phyloP scores from a whole-genome alignment of 2,113 vertebrate genomes.

The Athene cunicularia region DNA sequence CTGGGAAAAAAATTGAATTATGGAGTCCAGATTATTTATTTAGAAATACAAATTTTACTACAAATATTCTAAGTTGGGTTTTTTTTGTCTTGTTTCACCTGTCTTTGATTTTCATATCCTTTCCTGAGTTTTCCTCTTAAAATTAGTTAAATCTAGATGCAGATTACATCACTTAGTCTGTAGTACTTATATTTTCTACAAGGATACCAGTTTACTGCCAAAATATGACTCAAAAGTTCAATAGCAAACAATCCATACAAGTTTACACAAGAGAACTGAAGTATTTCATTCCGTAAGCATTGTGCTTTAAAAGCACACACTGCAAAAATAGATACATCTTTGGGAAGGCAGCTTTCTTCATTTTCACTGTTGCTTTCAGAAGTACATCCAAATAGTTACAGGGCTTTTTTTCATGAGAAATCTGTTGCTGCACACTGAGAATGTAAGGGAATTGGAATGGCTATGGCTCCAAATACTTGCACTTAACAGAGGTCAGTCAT shows the following conservation, averaged over 20 bases:
- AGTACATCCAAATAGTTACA: constrained; percentile 19
- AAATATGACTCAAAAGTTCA: constrained; percentile 67
- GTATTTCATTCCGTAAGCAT: constrained; percentile 54
- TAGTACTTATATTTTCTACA: constrained; percentile 48
- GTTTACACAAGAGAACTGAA: constrained; percentile 64
- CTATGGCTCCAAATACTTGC: background rate
- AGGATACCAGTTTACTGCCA: constrained; percentile 46
- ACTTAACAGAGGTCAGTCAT: background rate
- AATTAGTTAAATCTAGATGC: background rate
- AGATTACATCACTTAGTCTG: constrained; percentile 51
- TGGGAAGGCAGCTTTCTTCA: constrained; percentile 1
- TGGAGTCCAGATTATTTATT: constrained; percentile 2
- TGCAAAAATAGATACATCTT: constrained; percentile 38
- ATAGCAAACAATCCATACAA: constrained; percentile 65
- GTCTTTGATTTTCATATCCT: background rate
- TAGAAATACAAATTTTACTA: background rate
- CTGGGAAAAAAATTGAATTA: background rate
- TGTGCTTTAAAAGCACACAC: constrained; percentile 40
- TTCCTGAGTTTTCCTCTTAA: background rate
- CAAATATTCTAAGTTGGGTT: background rate
- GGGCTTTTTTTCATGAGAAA: background rate
- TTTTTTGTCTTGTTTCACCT: background rate
- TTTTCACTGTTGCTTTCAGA: constrained; percentile 37
- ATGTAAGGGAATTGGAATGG: background rate
- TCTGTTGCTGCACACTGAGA: background rate